Base-by-base conservation (phyloP, 2,113 vertebrate species). In the Ailurus styani region DNA sequence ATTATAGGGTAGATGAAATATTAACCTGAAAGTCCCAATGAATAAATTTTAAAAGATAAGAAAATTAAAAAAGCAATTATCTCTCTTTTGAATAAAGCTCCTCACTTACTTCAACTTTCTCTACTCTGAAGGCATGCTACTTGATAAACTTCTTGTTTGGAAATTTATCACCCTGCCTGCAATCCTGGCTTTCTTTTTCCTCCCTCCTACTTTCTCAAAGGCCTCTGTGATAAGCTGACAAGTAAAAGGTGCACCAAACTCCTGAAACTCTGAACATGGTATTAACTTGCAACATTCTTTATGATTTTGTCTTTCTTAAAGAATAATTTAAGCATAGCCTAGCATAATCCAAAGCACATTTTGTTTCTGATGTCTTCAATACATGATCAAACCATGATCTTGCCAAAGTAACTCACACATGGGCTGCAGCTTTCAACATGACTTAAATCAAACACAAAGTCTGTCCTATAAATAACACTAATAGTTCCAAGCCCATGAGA, bases 361-460 rank as follows among this genome's bases (percentile, higher is more conserved):
- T 87, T 90, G 12, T 64, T 79, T 87, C 68, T 91, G 27, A 84
- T 90, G 70, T 95, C 55, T 94, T 95, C 34, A 83, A n/a, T 37
- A 47, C 4, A 23, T 18, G 81, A 96, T 93, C 79, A 96, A 90
- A 93, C 60, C 34, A 21, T 13, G 68, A 55, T 62, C 50, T 47
- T 96, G 75, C 18, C 37, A 77, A 85, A 87, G 70, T 73, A 75
- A 68, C 47, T 78, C 50, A 64, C 72, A 95, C 34, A 84, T 90
- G 81, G 84, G 34, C 77, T 87, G 64, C 78, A 87, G 70, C 50
- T 96, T 96, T 94, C 93, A 93, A 34, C 45, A 90, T 75, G 37
- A 93, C 62, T 79, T 87, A 95, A 88, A 97, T 91, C 40, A 97
- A 87, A 90, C 21, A 62, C 64, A 87, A 94, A 87, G 34, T 62